phyloP scores from a whole-genome alignment of 53 echinoderm and acorn worm genomes.

The Holothuria leucospilota region DNA sequence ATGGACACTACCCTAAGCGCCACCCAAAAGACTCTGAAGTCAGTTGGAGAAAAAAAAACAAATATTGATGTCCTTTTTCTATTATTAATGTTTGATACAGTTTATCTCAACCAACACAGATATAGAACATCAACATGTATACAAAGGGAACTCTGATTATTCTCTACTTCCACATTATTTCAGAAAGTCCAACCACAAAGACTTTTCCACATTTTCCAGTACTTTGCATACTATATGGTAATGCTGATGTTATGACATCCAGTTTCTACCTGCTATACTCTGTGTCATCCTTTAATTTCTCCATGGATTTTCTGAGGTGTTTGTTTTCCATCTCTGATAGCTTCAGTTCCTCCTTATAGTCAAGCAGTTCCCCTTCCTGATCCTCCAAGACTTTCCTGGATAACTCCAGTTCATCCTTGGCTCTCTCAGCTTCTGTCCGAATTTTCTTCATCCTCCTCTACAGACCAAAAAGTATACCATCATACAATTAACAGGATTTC shows the following conservation, averaged over 20 bases:
- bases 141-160: not conserved
- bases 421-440: conserved; percentile 73
- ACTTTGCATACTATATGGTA: not conserved
- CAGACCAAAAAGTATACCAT: not conserved
- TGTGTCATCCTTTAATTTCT: conserved; percentile 79
- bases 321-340: conserved; percentile 82
- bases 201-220: not conserved
- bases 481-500: too few relatives aligned
- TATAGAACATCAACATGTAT: too few relatives aligned
- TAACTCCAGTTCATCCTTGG: conserved; percentile 79
- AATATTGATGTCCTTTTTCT: too few relatives aligned
- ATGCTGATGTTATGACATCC: not conserved
- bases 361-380: conserved; percentile 85
- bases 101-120: too few relatives aligned
- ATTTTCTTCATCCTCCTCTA: conserved; percentile 81
- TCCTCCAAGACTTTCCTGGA: conserved; percentile 87
- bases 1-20: too few relatives aligned
- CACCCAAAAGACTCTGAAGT: too few relatives aligned
- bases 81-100: too few relatives aligned
- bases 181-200: not conserved
- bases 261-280: conserved; percentile 69
- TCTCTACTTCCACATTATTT: not conserved
- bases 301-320: conserved; percentile 81
- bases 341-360: conserved; percentile 86
- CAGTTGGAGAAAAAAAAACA: too few relatives aligned